phyloP scores from a whole-genome alignment of 2,797 vertebrate species.

The Myotis planiceps region DNA sequence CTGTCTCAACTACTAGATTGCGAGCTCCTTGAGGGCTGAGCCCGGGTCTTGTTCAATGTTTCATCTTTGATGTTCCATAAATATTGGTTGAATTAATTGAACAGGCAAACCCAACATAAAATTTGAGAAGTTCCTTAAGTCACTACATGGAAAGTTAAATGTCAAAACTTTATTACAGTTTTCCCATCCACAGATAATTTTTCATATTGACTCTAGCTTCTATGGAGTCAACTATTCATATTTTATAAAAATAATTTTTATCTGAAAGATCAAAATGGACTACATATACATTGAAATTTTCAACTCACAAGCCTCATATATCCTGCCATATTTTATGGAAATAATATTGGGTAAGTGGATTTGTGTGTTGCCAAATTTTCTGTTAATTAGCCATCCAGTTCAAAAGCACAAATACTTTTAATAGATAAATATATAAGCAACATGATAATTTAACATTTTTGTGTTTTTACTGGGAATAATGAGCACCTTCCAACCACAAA shows the following conservation, averaged over 20 bases:
- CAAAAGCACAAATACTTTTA: not conserved
- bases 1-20: not conserved
- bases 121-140: not conserved
- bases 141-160: not conserved
- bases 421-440: not conserved
- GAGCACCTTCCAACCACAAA: not conserved
- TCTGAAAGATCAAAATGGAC: not conserved
- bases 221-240: not conserved
- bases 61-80: not conserved
- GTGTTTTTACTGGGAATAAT: constrained; percentile 4
- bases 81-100: not conserved
- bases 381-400: not conserved
- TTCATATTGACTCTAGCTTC: not conserved
- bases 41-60: not conserved
- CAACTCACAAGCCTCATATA: not conserved
- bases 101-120: not conserved
- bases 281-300: not conserved
- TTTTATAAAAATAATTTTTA: not conserved
- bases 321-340: not conserved
- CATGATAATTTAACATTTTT: not conserved
- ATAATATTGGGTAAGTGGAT: not conserved
- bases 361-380: not conserved
- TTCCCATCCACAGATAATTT: not conserved
- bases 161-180: not conserved
- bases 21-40: not conserved